Base-by-base conservation (phyloP, 2,113 vertebrate genomes). In the Chionodraco myersi region DNA sequence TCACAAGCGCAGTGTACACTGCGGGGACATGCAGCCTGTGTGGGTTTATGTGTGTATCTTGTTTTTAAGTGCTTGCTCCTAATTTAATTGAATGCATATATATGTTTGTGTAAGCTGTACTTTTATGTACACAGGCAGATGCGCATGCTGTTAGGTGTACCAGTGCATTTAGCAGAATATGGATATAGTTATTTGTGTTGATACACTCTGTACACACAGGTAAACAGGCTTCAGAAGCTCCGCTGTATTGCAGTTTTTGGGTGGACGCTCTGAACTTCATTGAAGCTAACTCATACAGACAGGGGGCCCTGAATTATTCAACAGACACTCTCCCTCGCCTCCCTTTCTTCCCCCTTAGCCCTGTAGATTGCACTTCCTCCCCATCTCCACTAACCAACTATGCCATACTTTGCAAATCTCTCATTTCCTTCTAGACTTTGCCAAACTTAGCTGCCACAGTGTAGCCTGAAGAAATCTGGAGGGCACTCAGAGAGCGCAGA, bases 221-320 rank as follows among this genome's bases (percentile, higher is more conserved):
- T 83, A 77, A 84, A 86, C 75, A 64, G 56, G 52, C 75, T 72
- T 78, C 51, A 72, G 83, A 84, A 70, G 83, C 78, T 2, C 12
- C 34, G 5, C 70, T 69, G 68, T 81, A 75, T 62, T 82, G 89
- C 82, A 72, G 88, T 83, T 80, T 81, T 89, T 81, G 85, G 85
- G 85, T 83, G 70, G 88, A 88, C 51, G 82, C 84, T 74, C 77
- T 75, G 73, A 89, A 90, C 88, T 82, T 83, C 69, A 76, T 54
- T 94, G 94, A 95, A 58, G 90, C 80, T 94, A 93, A 95, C 89
- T 83, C 85, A 81, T 70, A 83, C 86, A 92, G 94, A 94, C 94
- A 93, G 86, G 83, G 80, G 77, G 72, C 68, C 16, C 79, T 95
- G 92, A 95, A 95, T 95, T 91, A 95, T 95, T 95, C 92, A 95